A percentile compares a stretch with the other conserved stretches of the same genome.
Conservation (phyloP, 2,113 vertebrate genomes). For the Leptobrachium leishanense region DNA sequence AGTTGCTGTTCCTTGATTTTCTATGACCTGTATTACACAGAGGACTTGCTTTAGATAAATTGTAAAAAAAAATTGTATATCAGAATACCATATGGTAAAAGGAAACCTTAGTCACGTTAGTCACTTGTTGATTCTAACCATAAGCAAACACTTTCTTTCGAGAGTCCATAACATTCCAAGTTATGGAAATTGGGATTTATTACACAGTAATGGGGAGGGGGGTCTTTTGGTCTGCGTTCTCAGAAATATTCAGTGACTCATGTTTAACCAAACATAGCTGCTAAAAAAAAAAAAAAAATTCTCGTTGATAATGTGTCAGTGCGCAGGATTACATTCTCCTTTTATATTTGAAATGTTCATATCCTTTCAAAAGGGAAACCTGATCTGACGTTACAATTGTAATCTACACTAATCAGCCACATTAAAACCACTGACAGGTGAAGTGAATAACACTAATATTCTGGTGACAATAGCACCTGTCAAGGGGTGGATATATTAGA, state of each 20-base stretch:
- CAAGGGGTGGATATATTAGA: too few species aligned
- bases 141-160: neutral
- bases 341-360: neutral
- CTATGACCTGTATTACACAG: too few species aligned
- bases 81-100: neutral
- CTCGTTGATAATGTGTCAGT: neutral
- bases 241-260: constrained; percentile 10
- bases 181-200: neutral
- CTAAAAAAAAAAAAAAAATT: too few species aligned
- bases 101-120: neutral
- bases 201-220: neutral
- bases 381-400: neutral
- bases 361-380: neutral
- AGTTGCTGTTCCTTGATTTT: too few species aligned
- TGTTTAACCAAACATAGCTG: neutral
- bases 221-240: neutral
- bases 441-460: too few species aligned
- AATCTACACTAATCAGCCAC: neutral
- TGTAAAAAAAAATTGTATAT: too few species aligned
- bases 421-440: too few species aligned
- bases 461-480: too few species aligned
- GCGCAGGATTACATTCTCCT: neutral
- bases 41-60: too few species aligned
- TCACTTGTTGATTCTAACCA: neutral
- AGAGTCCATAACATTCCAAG: neutral